These are phyloP conservation scores for Pelecanoides urinatrix DNA, from an alignment of 2,113 vertebrate genomes.

Conservation along the genomic window DNA sequence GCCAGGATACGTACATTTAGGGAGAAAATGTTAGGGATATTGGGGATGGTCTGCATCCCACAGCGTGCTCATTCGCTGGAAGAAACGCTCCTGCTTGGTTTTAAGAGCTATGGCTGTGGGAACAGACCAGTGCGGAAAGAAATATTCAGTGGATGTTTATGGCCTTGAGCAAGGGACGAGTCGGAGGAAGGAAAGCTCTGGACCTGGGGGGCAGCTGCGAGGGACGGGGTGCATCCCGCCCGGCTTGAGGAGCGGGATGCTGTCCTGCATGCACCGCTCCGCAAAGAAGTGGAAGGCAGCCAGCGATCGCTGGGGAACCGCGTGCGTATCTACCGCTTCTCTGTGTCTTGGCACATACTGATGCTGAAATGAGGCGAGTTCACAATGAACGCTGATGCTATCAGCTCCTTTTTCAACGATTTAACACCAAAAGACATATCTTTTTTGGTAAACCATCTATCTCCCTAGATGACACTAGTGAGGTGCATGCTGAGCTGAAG, in stretches of 20 bases:
- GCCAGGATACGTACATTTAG: fast-evolving
- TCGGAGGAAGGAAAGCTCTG: not conserved
- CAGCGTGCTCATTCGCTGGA: not conserved
- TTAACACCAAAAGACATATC: not conserved
- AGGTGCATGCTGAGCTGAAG: not conserved
- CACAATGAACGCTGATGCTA: not conserved
- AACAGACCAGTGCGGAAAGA: fast-evolving
- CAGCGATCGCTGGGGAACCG: fast-evolving
- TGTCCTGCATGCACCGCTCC: fast-evolving
- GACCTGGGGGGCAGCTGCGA: not conserved
- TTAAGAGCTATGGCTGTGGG: fast-evolving
- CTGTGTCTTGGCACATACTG: not conserved
- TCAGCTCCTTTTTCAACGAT: not conserved
- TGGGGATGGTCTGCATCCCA: not conserved
- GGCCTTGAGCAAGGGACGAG: not conserved
- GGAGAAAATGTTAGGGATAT: fast-evolving
- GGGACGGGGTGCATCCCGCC: not conserved
- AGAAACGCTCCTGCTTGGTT: not conserved
- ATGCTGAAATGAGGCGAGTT: not conserved
- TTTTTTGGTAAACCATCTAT: not conserved
- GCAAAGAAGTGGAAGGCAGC: not conserved
- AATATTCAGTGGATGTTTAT: not conserved
- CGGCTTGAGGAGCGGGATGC: not conserved
- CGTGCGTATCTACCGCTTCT: fast-evolving
- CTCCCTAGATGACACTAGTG: fast-evolving